phyloP scores from a whole-genome alignment of 2,797 vertebrate genomes.

The Carapus acus region DNA sequence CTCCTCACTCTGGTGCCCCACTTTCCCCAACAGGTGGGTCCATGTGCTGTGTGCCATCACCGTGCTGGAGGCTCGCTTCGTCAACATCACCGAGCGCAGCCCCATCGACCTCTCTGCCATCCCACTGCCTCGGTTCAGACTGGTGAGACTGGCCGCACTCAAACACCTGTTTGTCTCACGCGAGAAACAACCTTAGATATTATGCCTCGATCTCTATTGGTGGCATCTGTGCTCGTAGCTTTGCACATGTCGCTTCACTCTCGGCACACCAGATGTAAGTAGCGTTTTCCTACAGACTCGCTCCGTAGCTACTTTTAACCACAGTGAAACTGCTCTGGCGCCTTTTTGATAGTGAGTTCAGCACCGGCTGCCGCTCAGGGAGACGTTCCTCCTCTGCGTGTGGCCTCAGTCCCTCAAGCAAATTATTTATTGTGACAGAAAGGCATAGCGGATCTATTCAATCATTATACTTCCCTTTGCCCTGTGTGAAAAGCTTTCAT shows the following conservation, averaged over 20 bases:
- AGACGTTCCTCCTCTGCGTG: too few relatives aligned
- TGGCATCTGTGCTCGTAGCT: too few relatives aligned
- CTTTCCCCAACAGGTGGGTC: slow-evolving; percentile 83
- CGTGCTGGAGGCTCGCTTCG: slow-evolving; percentile 91
- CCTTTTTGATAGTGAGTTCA: too few relatives aligned
- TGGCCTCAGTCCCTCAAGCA: too few relatives aligned
- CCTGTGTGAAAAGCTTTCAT: neutral
- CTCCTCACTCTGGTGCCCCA: slow-evolving; percentile 40
- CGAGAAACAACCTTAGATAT: too few relatives aligned
- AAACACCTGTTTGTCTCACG: neutral
- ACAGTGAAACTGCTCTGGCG: neutral
- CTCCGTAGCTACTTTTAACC: too few relatives aligned
- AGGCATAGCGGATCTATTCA: neutral
- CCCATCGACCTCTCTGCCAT: slow-evolving; percentile 92
- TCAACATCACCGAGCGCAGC: slow-evolving; percentile 87
- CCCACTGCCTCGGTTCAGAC: slow-evolving; percentile 86
- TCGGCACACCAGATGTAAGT: too few relatives aligned
- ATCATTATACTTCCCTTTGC: too few relatives aligned
- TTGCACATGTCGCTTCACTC: too few relatives aligned
- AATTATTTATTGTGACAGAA: neutral
- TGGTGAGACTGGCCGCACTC: slow-evolving; percentile 69
- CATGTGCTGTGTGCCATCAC: slow-evolving; percentile 95
- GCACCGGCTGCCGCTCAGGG: too few relatives aligned
- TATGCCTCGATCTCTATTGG: too few relatives aligned
- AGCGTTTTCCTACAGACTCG: too few relatives aligned